Conservation (phyloP, 2,797 vertebrate genomes). For the Coccyzus lansbergi region DNA sequence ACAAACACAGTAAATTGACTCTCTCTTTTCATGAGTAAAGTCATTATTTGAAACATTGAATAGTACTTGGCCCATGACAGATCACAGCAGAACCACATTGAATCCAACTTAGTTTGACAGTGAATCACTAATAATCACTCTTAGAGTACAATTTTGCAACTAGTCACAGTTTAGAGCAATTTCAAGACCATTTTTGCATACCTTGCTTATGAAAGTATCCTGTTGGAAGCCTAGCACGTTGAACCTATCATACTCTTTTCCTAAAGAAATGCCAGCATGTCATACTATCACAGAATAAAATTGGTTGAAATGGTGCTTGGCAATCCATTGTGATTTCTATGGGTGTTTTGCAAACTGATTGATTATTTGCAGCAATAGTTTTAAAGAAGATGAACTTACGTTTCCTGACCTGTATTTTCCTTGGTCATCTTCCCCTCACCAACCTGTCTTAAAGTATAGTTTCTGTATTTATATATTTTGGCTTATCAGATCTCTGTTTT, state of each 20-base stretch:
- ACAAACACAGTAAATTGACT: background rate
- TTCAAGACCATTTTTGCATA: background rate
- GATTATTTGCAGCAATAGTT: background rate
- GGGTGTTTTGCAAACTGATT: background rate
- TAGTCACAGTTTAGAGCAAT: background rate
- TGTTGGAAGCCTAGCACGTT: background rate
- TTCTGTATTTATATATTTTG: background rate
- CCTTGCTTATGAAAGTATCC: background rate
- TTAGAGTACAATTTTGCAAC: slow-evolving; percentile 7
- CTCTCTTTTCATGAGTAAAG: background rate
- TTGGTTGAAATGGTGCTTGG: background rate
- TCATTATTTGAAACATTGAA: background rate
- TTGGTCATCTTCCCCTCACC: background rate
- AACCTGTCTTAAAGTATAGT: background rate
- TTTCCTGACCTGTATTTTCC: background rate
- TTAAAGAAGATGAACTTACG: background rate
- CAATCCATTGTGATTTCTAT: background rate
- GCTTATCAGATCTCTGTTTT: background rate
- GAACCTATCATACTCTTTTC: background rate
- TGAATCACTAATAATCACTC: slow-evolving; percentile 20
- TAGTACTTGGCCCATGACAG: background rate
- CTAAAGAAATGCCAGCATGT: background rate
- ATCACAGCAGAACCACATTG: background rate
- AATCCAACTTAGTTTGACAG: background rate
- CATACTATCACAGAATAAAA: background rate